These are phyloP conservation scores for Hermetia illucens DNA, from an alignment of 1,140 invertebrate species.

Conservation along the genomic window DNA sequence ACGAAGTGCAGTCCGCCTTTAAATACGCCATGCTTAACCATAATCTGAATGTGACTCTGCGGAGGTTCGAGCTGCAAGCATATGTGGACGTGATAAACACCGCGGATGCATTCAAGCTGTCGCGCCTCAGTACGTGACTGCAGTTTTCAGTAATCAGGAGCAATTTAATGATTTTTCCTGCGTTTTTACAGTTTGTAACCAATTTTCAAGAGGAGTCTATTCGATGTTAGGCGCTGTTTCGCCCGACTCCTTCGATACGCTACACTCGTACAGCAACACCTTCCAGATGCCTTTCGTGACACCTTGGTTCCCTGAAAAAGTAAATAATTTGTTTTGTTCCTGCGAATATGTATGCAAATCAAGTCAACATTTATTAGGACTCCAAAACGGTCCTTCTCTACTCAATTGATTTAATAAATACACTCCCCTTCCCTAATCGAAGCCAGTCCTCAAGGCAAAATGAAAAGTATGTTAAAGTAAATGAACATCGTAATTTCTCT, in stretches of 20 bases:
- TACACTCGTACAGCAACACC: conserved; percentile 89
- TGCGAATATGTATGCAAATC: no score
- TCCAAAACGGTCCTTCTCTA: no score
- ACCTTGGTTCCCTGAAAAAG: conserved; percentile 84
- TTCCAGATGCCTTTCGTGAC: conserved; percentile 94
- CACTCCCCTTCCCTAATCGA: no score
- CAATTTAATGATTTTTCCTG: conserved; percentile 8
- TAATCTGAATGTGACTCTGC: conserved; percentile 57
- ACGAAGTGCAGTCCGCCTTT: conserved; percentile 78
- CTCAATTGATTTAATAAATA: no score
- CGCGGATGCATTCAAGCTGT: conserved; percentile 82
- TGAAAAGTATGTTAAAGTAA: no score
- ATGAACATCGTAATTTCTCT: no score
- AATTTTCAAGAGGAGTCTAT: conserved; percentile 78
- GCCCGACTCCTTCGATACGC: conserved; percentile 83
- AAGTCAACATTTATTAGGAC: no score
- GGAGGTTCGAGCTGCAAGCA: conserved; percentile 67
- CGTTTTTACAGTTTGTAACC: conserved; percentile 70
- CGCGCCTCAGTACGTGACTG: conserved; percentile 64
- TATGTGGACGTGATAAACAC: conserved; percentile 83
- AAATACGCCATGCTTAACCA: conserved; percentile 70
- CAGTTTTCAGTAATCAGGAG: conserved; percentile 4
- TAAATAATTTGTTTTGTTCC: conserved; percentile 36
- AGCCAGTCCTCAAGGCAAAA: no score
- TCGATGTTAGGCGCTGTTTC: conserved; percentile 83